Percentiles rank a stretch among this genome's conserved stretches.
phyloP scores from a whole-genome alignment of 2,888 invertebrate species.

The Stenchaetothrips biformis region DNA sequence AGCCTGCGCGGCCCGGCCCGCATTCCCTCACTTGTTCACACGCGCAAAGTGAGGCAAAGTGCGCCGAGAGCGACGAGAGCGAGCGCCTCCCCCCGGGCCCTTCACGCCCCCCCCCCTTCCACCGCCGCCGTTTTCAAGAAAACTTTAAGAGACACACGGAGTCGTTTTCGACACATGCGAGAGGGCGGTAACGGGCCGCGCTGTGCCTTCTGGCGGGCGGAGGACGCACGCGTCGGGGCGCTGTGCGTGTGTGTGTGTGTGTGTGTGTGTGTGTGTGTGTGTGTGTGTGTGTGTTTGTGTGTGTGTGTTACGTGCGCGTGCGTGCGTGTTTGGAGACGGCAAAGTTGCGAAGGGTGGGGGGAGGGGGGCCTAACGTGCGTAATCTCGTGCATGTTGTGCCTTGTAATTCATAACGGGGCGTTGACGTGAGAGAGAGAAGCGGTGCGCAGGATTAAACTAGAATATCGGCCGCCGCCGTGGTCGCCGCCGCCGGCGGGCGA shows the following conservation, averaged over 20 bases:
- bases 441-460: too few species aligned
- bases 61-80: not conserved
- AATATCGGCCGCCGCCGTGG: too few species aligned
- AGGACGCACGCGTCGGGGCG: not conserved
- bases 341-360: not conserved
- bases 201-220: not conserved
- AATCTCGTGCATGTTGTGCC: slow-evolving; percentile 17
- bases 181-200: not conserved
- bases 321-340: not conserved
- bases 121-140: not conserved
- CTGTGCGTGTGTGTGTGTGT: not conserved
- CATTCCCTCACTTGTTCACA: not conserved
- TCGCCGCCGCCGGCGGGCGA: too few species aligned
- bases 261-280: not conserved
- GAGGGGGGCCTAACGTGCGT: not conserved
- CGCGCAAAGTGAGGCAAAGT: not conserved
- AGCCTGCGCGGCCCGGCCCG: not conserved
- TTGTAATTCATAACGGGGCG: slow-evolving; percentile 8
- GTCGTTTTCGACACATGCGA: slow-evolving; percentile 15
- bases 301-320: too few species aligned
- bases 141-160: not conserved
- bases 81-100: too few species aligned
- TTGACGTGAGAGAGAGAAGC: not conserved
- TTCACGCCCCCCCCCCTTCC: too few species aligned
- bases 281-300: not conserved